These are phyloP conservation scores for Siniperca obscura DNA, from an alignment of 2,797 vertebrate genomes.

Conservation along the genomic window DNA sequence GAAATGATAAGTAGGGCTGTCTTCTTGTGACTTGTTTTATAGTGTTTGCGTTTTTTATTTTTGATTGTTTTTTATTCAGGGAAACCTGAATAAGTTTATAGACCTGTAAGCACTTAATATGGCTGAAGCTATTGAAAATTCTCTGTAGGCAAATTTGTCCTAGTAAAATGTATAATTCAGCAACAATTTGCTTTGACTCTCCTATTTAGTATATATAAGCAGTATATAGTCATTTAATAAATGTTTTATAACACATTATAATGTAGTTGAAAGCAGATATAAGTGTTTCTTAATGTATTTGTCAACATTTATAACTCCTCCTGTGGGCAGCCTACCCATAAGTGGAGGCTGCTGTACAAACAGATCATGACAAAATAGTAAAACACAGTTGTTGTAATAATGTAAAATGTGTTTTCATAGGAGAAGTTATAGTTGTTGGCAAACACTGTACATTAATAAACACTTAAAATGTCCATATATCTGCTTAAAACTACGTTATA, in stretches of 20 bases:
- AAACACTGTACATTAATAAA: background rate
- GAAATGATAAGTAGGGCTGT: constrained; percentile 84
- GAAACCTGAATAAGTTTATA: constrained; percentile 48
- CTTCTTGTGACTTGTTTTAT: constrained; percentile 76
- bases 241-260: constrained; percentile 11
- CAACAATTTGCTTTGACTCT: constrained; percentile 2
- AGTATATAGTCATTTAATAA: background rate
- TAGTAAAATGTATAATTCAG: constrained; percentile 15
- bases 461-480: background rate
- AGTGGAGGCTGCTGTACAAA: background rate
- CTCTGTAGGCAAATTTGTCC: constrained; percentile 49
- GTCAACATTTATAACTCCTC: background rate
- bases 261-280: background rate
- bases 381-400: background rate
- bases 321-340: background rate
- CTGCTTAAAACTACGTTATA: background rate
- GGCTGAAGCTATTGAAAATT: constrained; percentile 38
- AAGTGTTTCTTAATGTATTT: constrained; percentile 18
- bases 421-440: background rate
- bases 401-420: background rate
- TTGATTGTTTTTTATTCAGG: constrained; percentile 9
- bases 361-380: background rate
- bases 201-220: constrained; percentile 16
- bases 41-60: constrained; percentile 43
- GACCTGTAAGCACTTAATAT: constrained; percentile 36